Evolutionary conservation across 1,140 invertebrate genomes (phyloP), one percentile per base, ranked within the genome.

Genomic region (Apolygus lucorum): DNA sequence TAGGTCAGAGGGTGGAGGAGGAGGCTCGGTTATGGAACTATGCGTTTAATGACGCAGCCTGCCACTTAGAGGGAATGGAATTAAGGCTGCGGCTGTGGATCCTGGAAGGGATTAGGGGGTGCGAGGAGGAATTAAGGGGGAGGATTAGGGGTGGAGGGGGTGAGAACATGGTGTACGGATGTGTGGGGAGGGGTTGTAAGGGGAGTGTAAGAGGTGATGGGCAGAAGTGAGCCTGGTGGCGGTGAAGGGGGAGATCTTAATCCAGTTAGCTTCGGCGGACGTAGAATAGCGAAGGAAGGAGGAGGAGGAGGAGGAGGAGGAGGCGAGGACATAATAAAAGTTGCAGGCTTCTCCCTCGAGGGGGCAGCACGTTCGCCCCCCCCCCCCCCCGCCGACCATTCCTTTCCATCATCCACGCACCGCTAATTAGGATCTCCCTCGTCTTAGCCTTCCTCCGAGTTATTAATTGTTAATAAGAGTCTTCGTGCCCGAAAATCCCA

Each of bases 401-500:
- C n/a, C n/a, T n/a, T n/a, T n/a, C n/a, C n/a, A n/a, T n/a, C n/a
- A n/a, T n/a, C n/a, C n/a, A n/a, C n/a, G n/a, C n/a, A n/a, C n/a
- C n/a, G 22, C 54, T 59, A 59, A 59, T 59, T 59, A 59, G 54
- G 54, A 8, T 21, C 22, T 59, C 54, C 22, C 54, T 4, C 8
- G 8, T 59, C 54, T 59, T 59, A 59, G 22, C 8, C 8, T n/a
- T n/a, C 34, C 54, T 59, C 54, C 54, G 22, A 59, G 54, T 59
- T 59, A 59, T 59, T 59, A 59, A 59, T 59, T 59, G 54, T 59
- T 59, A 59, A 59, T 59, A 59, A 24, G 54, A 59, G 54, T 17
- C 54, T 59, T 59, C 54, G 8, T 59, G 8, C 2, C 54, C 22
- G 22, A 4, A 42, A 42, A 17, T 8, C 34, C 34, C 4, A 42